Base-by-base conservation (phyloP, 2,888 invertebrate genomes). In the Drosophila testacea region DNA sequence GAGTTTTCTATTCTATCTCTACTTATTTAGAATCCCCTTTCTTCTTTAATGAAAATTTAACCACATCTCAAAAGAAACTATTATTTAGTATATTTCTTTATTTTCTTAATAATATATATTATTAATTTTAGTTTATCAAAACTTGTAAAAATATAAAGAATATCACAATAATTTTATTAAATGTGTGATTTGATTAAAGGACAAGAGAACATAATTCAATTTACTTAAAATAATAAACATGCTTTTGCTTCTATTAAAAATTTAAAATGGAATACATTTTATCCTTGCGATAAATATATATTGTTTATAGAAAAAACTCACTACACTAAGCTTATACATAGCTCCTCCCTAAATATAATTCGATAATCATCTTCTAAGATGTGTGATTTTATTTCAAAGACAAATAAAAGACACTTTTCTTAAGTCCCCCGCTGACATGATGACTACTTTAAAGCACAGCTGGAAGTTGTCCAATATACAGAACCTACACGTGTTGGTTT, bases 361-460 rank as follows among this genome's bases (percentile, higher is more conserved):
- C 22, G 22, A 22, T 22, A 22, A 52, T 10, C 13, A 52, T 28
- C 10, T 9, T 28, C 38, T 16, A 28, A 39, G 27, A 44, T 9
- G 54, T 16, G 41, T 41, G 30, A 11, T 54, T 41, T 11, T 10
- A 11, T 16, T 22, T 16, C 4, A 46, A 28, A 28, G 28, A n/a
- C 46, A 56, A 46, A 55, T 55, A 34, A 50, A 41, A 38, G 7
- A 36, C 32, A 28, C 36, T 28, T 46, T 2, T 13, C 36, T 46
- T 34, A 22, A 60, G 34, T 34, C 59, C 39, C 76, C 65, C 55
- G 68, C 76, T 74, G 76, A 39, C 34, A 46, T 54, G 41, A 63
- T 68, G 41, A 39, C 32, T 46, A 60, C 56, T 57, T 79, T 34
- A 41, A 52, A 9, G 9, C 69, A 61, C 75, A 69, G 73, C 59